These are phyloP conservation scores for Xenopus tropicalis DNA, from an alignment of 2,113 vertebrate genomes.

Conservation along the genomic window UCB_Xtro_10.0 CM004448.2:55099501-55100000, in stretches of 20 bases:
- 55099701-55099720: slow-evolving; percentile 57
- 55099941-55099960: no score
- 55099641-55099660: slow-evolving; percentile 74
- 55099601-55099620: slow-evolving; percentile 80
- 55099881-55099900: no score
- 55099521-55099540: no score
- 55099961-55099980: no score
- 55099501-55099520: no score
- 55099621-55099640: slow-evolving; percentile 73
- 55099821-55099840: background rate
- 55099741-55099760: slow-evolving; percentile 59
- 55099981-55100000: no score
- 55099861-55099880: no score
- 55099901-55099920: no score
- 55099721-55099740: background rate
- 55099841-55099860: no score
- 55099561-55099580: slow-evolving; percentile 43
- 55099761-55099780: slow-evolving; percentile 69
- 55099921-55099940: no score
- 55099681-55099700: slow-evolving; percentile 86
- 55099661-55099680: slow-evolving; percentile 75
- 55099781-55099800: slow-evolving; percentile 51
- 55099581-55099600: slow-evolving; percentile 87
- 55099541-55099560: no score
- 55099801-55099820: slow-evolving; percentile 24